Percentiles rank a stretch among this genome's conserved stretches.
Evolutionary conservation across 2,888 invertebrate species (phyloP).

Genomic region (Synergus umbraculus): DNA sequence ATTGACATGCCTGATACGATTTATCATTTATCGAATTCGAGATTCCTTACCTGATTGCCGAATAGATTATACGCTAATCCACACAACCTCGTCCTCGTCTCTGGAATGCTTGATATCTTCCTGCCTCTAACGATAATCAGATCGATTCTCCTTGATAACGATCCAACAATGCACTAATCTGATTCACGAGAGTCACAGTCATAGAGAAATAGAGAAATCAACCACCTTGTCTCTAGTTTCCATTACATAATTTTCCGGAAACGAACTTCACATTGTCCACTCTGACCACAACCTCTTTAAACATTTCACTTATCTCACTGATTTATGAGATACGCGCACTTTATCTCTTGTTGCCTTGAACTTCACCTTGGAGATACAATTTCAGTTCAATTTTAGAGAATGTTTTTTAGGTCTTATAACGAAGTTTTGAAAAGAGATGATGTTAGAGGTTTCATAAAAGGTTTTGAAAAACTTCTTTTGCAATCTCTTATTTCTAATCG

Average conservation of each 20-base stretch:
- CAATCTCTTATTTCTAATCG: neutral
- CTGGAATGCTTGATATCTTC: constrained; percentile 36
- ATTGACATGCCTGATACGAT: neutral
- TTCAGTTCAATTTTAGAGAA: neutral
- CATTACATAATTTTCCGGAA: neutral
- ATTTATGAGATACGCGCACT: constrained; percentile 20
- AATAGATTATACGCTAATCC: constrained; percentile 56
- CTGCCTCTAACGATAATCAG: constrained; percentile 23
- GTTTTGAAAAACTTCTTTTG: neutral
- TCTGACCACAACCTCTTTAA: neutral
- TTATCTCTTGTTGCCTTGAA: constrained; percentile 15
- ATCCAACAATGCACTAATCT: constrained; percentile 30
- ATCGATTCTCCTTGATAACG: constrained; percentile 10
- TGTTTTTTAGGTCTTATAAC: neutral
- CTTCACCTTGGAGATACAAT: constrained; percentile 11
- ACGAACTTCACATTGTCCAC: neutral
- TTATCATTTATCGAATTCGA: constrained; percentile 4
- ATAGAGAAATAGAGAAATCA: neutral
- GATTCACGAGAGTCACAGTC: neutral
- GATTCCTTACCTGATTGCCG: constrained; percentile 59
- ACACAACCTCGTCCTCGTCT: constrained; percentile 32
- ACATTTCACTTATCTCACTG: constrained; percentile 35
- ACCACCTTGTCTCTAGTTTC: neutral
- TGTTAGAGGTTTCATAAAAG: neutral
- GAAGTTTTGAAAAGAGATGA: neutral